phyloP scores from a whole-genome alignment of 1,140 invertebrate species.

The Euwallacea fornicatus region DNA sequence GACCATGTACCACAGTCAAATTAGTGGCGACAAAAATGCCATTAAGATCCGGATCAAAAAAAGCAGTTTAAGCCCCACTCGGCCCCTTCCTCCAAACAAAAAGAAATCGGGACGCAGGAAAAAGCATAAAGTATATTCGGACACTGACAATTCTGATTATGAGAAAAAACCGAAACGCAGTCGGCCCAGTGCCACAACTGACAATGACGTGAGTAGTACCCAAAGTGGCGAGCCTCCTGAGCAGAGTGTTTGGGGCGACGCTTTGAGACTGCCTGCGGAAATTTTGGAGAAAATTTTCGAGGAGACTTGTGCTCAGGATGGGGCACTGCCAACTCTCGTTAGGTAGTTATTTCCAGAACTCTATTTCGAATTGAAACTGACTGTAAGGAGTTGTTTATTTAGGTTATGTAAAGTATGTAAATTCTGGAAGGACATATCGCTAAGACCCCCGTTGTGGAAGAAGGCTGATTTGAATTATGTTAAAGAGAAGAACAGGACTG shows the following conservation, averaged over 20 bases:
- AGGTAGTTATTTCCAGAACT: conserved; percentile 56
- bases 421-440: conserved; percentile 70
- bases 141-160: conserved; percentile 58
- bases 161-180: conserved; percentile 54
- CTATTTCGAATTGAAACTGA: neutral
- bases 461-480: conserved; percentile 76
- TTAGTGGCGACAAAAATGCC: conserved; percentile 63
- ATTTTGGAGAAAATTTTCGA: conserved; percentile 72
- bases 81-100: conserved; percentile 45
- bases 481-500: conserved; percentile 71
- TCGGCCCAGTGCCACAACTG: conserved; percentile 37
- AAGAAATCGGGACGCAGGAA: conserved; percentile 57
- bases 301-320: conserved; percentile 64
- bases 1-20: conserved; percentile 59
- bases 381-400: conserved; percentile 12
- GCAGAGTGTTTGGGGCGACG: conserved; percentile 61
- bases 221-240: conserved; percentile 54
- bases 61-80: conserved; percentile 52
- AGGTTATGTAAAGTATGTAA: conserved; percentile 75
- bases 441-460: conserved; percentile 70
- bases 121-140: conserved; percentile 53
- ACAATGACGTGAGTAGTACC: conserved; percentile 45
- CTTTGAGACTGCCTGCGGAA: conserved; percentile 60
- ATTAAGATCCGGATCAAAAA: conserved; percentile 68
- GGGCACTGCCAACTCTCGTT: conserved; percentile 71